Base-by-base conservation (phyloP, 2,888 invertebrate genomes). In the Protophormia terraenovae region DNA sequence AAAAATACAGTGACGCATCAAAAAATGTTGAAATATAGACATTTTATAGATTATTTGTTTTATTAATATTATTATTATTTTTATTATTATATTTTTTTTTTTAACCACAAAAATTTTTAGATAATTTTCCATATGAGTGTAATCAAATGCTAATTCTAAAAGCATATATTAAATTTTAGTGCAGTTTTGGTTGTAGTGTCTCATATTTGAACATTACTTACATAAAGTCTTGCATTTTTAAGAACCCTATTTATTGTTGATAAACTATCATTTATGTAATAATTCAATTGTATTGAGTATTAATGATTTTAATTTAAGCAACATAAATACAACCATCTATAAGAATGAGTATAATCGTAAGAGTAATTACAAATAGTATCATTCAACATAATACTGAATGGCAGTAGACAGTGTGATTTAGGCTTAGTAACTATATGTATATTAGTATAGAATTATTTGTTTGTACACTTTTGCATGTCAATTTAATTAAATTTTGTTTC, bases 181-280 rank as follows among this genome's bases (percentile, higher is more conserved):
- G 3, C 41, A 27, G 12, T 24, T 32, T 58, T 10, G 29, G 27
- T 14, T 62, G 35, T 24, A 53, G 24, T 24, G 76, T 35, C 19
- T 53, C 19, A 19, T 67, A 77, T 67, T 58, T 14, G 22, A 29
- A 38, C 6, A 45, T 16, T 45, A 67, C 29, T 55, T 53, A 27
- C 38, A 67, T 47, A 29, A 29, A 60, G 38, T n/a, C n/a, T 24
- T 35, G 1, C 47, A 10, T 38, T 73, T 66, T 73, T 41, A 60
- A 50, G 58, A 50, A 67, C 27, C 5, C 35, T 47, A 66, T 73
- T 67, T 73, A 67, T 58, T 58, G 47, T 66, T 66, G 47, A 80
- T 73, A 60, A 73, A 67, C 73, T 66, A 73, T 66, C 38, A 80
- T 73, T 80, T 67, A n/a, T n/a, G n/a, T n/a, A 55, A 66, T 55